A percentile compares a stretch with the other conserved stretches of the same genome.
These are phyloP conservation scores for Turritopsis rubra DNA, from an alignment of 30 jellyfish, hydroid and myxozoan species.

Conservation along the genomic window DNA sequence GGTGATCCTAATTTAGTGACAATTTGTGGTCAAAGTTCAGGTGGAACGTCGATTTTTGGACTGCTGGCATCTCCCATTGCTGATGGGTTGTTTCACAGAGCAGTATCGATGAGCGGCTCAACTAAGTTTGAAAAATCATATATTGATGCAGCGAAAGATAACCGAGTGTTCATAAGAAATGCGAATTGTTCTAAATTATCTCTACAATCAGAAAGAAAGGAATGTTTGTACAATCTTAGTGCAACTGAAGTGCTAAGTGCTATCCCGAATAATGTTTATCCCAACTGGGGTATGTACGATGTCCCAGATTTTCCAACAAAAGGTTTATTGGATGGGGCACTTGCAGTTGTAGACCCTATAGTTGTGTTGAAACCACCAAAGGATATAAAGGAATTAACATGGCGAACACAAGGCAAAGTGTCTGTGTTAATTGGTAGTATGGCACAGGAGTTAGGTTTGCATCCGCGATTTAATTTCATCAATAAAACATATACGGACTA, in stretches of 20 bases:
- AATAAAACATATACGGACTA: background rate
- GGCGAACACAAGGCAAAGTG: background rate
- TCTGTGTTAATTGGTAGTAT: constrained; percentile 34
- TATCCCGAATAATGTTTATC: constrained; percentile 25
- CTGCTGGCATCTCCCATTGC: constrained; percentile 66
- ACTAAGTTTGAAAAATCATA: constrained; percentile 37
- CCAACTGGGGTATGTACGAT: constrained; percentile 24
- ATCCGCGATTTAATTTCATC: constrained; percentile 10
- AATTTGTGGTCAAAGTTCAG: constrained; percentile 57
- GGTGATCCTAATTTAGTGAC: constrained; percentile 68
- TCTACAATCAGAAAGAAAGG: background rate
- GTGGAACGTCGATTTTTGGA: constrained; percentile 64
- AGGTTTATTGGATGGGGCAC: constrained; percentile 29
- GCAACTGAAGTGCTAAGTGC: constrained; percentile 23
- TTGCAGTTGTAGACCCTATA: constrained; percentile 27
- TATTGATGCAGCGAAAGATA: constrained; percentile 54
- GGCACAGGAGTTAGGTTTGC: constrained; percentile 39
- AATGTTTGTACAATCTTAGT: constrained; percentile 32
- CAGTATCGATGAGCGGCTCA: constrained; percentile 62
- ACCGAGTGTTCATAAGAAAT: constrained; percentile 35
- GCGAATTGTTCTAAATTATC: constrained; percentile 28
- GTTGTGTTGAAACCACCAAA: constrained; percentile 21
- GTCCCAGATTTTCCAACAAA: constrained; percentile 33
- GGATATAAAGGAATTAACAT: background rate
- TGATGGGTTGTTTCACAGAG: constrained; percentile 51